Conservation (phyloP, 1,140 invertebrate species). For the Cryptotermes secundus region DNA sequence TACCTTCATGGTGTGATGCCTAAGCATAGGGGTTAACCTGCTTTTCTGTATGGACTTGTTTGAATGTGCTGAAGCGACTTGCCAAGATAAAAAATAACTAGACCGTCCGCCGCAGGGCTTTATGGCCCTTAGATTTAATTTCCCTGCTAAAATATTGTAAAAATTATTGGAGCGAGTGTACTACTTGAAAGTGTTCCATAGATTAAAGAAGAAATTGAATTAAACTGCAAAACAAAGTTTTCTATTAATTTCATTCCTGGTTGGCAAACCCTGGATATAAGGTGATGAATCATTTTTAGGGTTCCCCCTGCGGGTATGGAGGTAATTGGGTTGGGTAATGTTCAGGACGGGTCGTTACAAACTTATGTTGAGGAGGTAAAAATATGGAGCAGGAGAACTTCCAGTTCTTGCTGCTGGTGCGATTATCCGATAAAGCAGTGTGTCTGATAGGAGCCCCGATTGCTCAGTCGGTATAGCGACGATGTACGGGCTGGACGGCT, state of each 20-base stretch:
- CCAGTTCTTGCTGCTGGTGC: no score
- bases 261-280: not conserved
- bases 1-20: no score
- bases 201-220: not conserved
- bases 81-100: no score
- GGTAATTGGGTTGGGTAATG: not conserved
- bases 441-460: no score
- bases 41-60: no score
- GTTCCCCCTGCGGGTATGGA: not conserved
- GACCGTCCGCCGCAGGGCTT: not conserved
- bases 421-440: no score
- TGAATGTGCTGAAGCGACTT: no score
- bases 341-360: not conserved
- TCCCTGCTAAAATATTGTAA: not conserved
- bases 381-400: not conserved
- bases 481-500: no score
- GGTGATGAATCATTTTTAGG: not conserved
- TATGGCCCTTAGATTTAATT: not conserved
- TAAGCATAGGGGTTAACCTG: no score
- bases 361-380: not conserved
- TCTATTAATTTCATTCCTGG: slow-evolving; percentile 2
- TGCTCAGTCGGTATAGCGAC: no score
- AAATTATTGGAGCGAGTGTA: not conserved
- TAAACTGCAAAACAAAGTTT: not conserved
- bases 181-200: not conserved